Evolutionary conservation across 1,140 invertebrate species (phyloP).

Genomic region (Ectropis grisescens): DNA sequence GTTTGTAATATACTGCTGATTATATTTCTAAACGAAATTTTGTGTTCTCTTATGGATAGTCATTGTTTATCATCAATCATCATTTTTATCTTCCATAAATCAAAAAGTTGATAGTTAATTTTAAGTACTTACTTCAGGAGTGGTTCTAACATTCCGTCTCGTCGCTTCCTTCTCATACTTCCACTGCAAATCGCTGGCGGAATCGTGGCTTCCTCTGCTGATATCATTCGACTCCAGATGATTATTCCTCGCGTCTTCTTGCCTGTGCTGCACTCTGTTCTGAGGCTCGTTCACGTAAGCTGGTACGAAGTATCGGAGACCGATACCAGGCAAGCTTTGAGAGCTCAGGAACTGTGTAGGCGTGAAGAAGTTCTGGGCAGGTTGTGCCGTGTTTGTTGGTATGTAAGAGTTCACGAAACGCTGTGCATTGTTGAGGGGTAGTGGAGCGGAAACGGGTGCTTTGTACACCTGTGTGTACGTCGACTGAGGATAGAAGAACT

Average conservation of each 20-base stretch:
- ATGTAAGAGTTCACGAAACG: conserved; percentile 54
- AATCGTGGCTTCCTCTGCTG: conserved; percentile 18
- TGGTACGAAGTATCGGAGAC: conserved; percentile 49
- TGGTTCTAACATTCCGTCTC: conserved; percentile 30
- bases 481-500: conserved; percentile 45
- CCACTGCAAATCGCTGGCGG: conserved; percentile 40
- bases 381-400: conserved; percentile 22
- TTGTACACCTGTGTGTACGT: conserved; percentile 56
- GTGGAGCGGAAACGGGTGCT: conserved; percentile 16
- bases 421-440: conserved; percentile 41
- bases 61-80: too few relatives aligned
- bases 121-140: conserved; percentile 33
- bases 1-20: too few relatives aligned
- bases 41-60: too few relatives aligned
- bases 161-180: conserved; percentile 47
- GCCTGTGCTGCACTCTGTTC: conserved; percentile 22
- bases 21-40: too few relatives aligned
- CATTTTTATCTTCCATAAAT: too few relatives aligned
- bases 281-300: conserved; percentile 21
- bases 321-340: conserved; percentile 45
- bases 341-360: conserved; percentile 43
- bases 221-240: conserved; percentile 41
- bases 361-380: conserved; percentile 27
- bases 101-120: too few relatives aligned
- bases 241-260: conserved; percentile 47